Evolutionary conservation across 2,888 invertebrate species (phyloP).

Genomic region (Heteropelma amictum): DNA sequence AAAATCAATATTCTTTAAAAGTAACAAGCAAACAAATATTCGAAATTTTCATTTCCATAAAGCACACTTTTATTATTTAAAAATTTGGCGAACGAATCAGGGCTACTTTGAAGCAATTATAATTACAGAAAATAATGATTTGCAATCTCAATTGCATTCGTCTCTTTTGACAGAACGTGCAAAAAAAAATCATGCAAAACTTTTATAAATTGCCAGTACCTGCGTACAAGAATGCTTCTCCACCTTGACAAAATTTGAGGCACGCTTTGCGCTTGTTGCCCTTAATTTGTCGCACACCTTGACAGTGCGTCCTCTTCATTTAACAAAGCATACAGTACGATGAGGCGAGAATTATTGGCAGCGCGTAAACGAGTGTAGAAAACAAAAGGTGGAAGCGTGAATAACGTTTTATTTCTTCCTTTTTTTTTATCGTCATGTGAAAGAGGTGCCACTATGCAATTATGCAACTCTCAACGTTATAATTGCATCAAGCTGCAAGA

Average conservation of each 20-base stretch:
- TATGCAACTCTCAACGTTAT: slow-evolving; percentile 43
- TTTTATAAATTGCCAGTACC: not conserved
- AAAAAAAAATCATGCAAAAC: too few relatives aligned
- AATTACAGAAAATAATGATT: too few relatives aligned
- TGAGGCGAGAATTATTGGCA: slow-evolving; percentile 27
- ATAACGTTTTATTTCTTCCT: slow-evolving; percentile 52
- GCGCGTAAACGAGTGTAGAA: not conserved
- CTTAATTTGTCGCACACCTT: slow-evolving; percentile 77
- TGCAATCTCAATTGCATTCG: too few relatives aligned
- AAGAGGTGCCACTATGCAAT: slow-evolving; percentile 43
- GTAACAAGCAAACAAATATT: too few relatives aligned
- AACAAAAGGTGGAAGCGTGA: slow-evolving; percentile 45
- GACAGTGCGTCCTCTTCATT: slow-evolving; percentile 75
- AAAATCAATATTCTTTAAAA: too few relatives aligned
- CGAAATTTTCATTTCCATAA: too few relatives aligned
- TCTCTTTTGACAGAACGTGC: too few relatives aligned
- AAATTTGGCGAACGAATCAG: too few relatives aligned
- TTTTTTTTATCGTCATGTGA: slow-evolving; percentile 57
- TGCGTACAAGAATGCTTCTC: not conserved
- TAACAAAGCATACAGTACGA: slow-evolving; percentile 74
- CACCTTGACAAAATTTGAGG: slow-evolving; percentile 2
- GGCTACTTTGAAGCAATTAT: too few relatives aligned
- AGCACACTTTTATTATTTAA: too few relatives aligned
- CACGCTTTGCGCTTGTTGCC: slow-evolving; percentile 71
- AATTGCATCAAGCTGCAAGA: slow-evolving; percentile 29